Percentiles rank a stretch among this genome's conserved stretches.
Conservation (phyloP, 2,888 invertebrate genomes). For the Thelaira solivaga region DNA sequence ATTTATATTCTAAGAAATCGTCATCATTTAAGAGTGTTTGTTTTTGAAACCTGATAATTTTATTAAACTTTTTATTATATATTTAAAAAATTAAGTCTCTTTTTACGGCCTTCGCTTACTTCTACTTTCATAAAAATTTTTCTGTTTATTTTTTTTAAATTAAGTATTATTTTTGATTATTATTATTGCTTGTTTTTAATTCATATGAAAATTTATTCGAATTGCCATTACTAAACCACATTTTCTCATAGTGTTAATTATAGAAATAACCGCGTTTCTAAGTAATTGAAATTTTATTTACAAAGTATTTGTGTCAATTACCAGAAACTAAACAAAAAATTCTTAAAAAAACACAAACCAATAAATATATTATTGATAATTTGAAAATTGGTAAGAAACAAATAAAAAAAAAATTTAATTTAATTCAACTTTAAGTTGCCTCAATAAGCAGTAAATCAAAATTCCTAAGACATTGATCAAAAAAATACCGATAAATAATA, state of each 20-base stretch:
- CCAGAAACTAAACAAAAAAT: slow-evolving; percentile 35
- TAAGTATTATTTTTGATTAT: background rate
- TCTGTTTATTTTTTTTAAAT: background rate
- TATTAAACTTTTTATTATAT: no score
- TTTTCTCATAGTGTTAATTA: slow-evolving; percentile 56
- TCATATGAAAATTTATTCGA: slow-evolving; percentile 23
- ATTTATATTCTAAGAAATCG: no score
- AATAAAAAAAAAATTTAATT: slow-evolving; percentile 23
- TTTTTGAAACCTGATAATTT: no score
- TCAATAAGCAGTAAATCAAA: slow-evolving; percentile 50
- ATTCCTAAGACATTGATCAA: slow-evolving; percentile 28
- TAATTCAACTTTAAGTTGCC: slow-evolving; percentile 38
- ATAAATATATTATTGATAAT: slow-evolving; percentile 30
- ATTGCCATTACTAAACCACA: slow-evolving; percentile 29
- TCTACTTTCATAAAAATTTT: background rate
- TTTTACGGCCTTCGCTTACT: no score
- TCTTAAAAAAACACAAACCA: background rate
- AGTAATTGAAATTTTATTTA: slow-evolving; percentile 34
- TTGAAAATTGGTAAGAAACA: slow-evolving; percentile 8
- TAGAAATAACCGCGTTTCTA: slow-evolving; percentile 35
- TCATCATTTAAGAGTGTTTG: no score
- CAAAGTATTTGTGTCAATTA: slow-evolving; percentile 62
- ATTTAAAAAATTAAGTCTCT: no score
- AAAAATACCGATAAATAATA: background rate
- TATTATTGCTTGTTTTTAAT: slow-evolving; percentile 3